Conservation (phyloP, 2,888 invertebrate species). For the Hecatera dysodea region DNA sequence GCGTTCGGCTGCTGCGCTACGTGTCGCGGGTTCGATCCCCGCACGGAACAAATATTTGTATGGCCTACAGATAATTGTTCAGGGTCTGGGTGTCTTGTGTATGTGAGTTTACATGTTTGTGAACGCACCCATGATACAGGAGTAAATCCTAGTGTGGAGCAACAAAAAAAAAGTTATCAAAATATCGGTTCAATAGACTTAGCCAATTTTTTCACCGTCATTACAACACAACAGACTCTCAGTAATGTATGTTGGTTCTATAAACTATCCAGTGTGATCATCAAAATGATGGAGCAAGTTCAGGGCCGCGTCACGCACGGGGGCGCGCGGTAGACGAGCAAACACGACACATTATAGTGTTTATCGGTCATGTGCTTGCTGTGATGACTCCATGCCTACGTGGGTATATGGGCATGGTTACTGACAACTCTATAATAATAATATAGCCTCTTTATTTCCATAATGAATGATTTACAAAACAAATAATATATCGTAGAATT, state of each 20-base stretch:
- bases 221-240: neutral
- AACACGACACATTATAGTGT: conserved; percentile 45
- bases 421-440: neutral
- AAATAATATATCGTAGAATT: too few species aligned
- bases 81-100: too few species aligned
- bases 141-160: too few species aligned
- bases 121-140: too few species aligned
- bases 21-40: too few species aligned
- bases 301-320: conserved; percentile 62
- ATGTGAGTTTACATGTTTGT: too few species aligned
- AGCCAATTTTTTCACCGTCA: neutral
- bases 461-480: too few species aligned
- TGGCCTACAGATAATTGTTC: too few species aligned
- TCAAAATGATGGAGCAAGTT: conserved; percentile 56
- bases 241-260: conserved; percentile 21
- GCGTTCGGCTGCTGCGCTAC: too few species aligned
- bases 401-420: neutral
- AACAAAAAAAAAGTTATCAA: too few species aligned
- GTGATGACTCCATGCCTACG: conserved; percentile 12
- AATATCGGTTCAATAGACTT: neutral
- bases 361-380: conserved; percentile 40
- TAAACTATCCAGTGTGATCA: neutral
- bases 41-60: too few species aligned
- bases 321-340: conserved; percentile 24
- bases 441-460: too few species aligned